Evolutionary conservation across 2,113 vertebrate species (phyloP).

Genomic region (Macrotus californicus): DNA sequence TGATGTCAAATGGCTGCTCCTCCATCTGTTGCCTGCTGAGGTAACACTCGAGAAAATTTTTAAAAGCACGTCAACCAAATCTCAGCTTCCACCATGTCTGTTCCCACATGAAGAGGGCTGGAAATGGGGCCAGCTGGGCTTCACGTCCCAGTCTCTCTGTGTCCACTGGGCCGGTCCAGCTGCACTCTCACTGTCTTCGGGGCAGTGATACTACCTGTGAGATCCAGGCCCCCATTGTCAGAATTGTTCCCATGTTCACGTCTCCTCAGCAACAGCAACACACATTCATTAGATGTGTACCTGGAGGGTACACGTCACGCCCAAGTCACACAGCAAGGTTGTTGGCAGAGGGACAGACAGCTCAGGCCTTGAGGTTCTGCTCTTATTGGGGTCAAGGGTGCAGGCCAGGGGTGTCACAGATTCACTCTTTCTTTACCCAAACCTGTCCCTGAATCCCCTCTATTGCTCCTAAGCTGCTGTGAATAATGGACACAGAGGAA

Average conservation of each 20-base stretch:
- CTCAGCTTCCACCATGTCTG: neutral
- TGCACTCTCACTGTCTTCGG: neutral
- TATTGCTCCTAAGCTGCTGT: neutral
- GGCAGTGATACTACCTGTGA: neutral
- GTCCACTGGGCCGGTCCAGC: neutral
- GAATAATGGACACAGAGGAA: neutral
- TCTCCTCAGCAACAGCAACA: neutral
- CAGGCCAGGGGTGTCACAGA: neutral
- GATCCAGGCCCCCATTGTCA: neutral
- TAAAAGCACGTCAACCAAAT: slow-evolving; percentile 40
- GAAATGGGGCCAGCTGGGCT: neutral
- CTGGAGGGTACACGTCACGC: neutral
- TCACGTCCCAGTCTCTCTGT: too few relatives aligned
- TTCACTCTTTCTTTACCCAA: neutral
- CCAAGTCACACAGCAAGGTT: neutral
- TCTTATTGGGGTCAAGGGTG: neutral
- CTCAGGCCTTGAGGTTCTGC: neutral
- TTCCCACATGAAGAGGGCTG: neutral
- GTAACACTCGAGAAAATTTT: slow-evolving; percentile 54
- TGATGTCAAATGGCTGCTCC: slow-evolving; percentile 58
- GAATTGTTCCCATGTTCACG: neutral
- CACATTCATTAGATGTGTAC: neutral
- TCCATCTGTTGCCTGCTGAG: slow-evolving; percentile 56
- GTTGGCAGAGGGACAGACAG: too few relatives aligned
- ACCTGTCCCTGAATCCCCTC: neutral